Base-by-base conservation (phyloP, 2,797 vertebrate species). In the Hemibagrus guttatus region DNA sequence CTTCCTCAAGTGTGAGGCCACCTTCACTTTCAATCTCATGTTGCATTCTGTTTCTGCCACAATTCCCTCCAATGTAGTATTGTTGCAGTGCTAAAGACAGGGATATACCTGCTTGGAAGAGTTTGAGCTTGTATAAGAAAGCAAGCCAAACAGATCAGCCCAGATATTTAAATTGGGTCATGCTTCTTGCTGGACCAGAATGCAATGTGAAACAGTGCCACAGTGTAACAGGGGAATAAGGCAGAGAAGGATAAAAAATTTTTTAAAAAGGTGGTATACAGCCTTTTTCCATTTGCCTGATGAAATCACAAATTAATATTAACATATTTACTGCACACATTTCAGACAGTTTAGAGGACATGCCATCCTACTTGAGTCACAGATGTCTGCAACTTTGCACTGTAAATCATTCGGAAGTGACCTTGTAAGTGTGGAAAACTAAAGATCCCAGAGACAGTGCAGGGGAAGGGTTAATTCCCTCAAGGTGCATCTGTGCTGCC, bases 331-430 rank as follows among this genome's bases (percentile, higher is more conserved):
- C 35, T 42, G 16, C 28, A 13, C 21, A 58, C 49, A 46, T 21
- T 17, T 46, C 35, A 14, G 54, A 39, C 68, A 14, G 39, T 6
- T 68, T 63, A 74, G 71, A 85, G 31, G 19, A 86, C 64, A 71
- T 89, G 82, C 86, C 86, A 90, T 87, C 86, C 42, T 85, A 66
- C 81, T 66, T 80, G 59, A 5, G 21, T 59, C 76, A 80, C n/a
- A 52, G 6, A 16, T 61, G 42, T 61, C 72, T n/a, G 23, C 1
- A 56, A 0, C 14, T 21, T 8, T 59, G 42, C 26, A 14, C 19
- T 17, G 69, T 61, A 59, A 49, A 63, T 49, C 74, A 69, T 12
- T 8, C 12, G 19, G 71, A 76, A 21, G 49, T 39, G 69, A 39
- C 28, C 0, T 28, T 26, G 42, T 11, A 58, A 68, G 74, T 23